Conservation (phyloP, 2,113 vertebrate species). For the Dromiciops gliroides region DNA sequence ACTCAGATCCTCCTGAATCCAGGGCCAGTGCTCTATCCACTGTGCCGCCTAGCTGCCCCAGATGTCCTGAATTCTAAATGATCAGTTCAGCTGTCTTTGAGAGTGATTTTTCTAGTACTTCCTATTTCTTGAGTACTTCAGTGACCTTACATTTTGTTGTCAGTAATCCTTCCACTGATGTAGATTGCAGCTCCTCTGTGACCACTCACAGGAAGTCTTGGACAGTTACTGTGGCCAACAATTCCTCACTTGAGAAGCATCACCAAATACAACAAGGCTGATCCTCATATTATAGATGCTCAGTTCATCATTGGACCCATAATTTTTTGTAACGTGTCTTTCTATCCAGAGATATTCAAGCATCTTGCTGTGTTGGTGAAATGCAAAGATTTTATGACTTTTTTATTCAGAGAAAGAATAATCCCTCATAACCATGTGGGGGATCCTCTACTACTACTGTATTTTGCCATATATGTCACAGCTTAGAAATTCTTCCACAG, state of each 20-base stretch:
- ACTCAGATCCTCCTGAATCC: no score
- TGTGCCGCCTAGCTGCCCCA: no score
- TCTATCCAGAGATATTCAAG: not conserved
- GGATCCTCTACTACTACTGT: conserved; percentile 9
- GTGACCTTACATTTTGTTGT: not conserved
- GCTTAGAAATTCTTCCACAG: conserved; percentile 38
- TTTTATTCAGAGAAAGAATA: conserved; percentile 64
- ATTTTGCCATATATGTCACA: conserved; percentile 18
- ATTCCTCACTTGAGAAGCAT: not conserved
- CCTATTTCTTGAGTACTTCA: not conserved
- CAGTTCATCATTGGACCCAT: not conserved
- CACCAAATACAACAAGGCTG: not conserved
- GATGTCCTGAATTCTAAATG: conserved; percentile 61
- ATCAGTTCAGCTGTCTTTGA: conserved; percentile 58
- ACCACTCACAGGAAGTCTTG: not conserved
- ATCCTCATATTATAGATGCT: not conserved
- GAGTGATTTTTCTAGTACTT: conserved; percentile 70
- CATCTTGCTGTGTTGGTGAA: not conserved
- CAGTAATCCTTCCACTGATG: not conserved
- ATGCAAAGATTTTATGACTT: conserved; percentile 65
- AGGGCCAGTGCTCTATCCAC: no score
- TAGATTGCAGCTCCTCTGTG: not conserved
- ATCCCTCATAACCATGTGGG: conserved; percentile 26
- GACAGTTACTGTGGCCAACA: not conserved
- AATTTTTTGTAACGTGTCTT: not conserved